A percentile compares a stretch with the other conserved stretches of the same genome.
Conservation (phyloP, 2,888 invertebrate genomes). For the Phaonia tiefii region DNA sequence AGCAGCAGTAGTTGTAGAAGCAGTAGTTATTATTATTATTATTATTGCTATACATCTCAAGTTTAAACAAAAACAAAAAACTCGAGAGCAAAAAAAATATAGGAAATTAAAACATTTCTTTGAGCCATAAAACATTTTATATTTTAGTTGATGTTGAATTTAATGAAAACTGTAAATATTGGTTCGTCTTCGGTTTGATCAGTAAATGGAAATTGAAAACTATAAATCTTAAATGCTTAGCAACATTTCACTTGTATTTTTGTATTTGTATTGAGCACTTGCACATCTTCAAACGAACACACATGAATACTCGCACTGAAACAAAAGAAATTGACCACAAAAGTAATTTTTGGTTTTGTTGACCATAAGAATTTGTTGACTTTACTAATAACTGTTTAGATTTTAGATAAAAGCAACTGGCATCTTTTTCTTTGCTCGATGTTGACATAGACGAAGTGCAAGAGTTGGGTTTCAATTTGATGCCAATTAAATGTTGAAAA, state of each 20-base stretch:
- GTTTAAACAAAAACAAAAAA: too few species aligned
- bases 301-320: not conserved
- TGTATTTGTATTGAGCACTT: too few species aligned
- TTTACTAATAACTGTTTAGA: constrained; percentile 65
- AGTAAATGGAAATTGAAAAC: constrained; percentile 62
- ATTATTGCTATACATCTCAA: not conserved
- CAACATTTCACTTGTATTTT: constrained; percentile 27
- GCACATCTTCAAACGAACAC: not conserved
- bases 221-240: constrained; percentile 63
- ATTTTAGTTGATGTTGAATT: constrained; percentile 16
- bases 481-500: constrained; percentile 41
- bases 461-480: constrained; percentile 61
- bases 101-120: constrained; percentile 59
- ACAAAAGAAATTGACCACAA: too few species aligned
- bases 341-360: constrained; percentile 54
- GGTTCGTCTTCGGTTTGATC: constrained; percentile 52
- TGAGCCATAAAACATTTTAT: constrained; percentile 36
- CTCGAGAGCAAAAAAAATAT: not conserved
- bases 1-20: constrained; percentile 26
- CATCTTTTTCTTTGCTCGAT: too few species aligned
- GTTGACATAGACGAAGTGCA: constrained; percentile 11
- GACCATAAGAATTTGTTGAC: constrained; percentile 56
- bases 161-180: constrained; percentile 48
- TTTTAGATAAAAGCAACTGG: constrained; percentile 54
- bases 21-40: not conserved